phyloP scores from a whole-genome alignment of 2,888 invertebrate genomes.

The Drosophila phalerata region DNA sequence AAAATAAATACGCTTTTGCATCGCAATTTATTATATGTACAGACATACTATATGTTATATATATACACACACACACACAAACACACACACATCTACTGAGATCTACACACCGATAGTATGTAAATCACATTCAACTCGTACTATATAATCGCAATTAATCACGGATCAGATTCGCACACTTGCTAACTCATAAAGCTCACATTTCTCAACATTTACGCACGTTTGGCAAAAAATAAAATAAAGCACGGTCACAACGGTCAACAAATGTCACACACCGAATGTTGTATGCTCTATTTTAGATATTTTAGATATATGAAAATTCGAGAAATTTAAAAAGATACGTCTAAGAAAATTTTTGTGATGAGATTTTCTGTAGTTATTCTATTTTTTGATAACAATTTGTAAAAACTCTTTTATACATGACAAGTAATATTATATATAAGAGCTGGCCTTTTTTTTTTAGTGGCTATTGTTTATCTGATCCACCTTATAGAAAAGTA shows the following conservation, averaged over 20 bases:
- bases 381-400: too few species aligned
- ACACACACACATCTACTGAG: background rate
- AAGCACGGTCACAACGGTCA: constrained; percentile 7
- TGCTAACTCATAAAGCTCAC: constrained; percentile 69
- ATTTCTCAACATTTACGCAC: constrained; percentile 73
- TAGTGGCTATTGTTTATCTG: too few species aligned
- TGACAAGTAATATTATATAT: too few species aligned
- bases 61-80: background rate
- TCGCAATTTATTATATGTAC: constrained; percentile 15
- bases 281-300: constrained; percentile 18
- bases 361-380: too few species aligned
- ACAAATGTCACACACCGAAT: constrained; percentile 15
- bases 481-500: too few species aligned
- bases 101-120: constrained; percentile 9
- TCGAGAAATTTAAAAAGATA: too few species aligned
- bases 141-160: constrained; percentile 55
- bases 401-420: too few species aligned
- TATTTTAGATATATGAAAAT: too few species aligned
- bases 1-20: constrained; percentile 48
- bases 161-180: constrained; percentile 61
- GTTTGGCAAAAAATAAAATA: constrained; percentile 54
- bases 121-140: constrained; percentile 48
- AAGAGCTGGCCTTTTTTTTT: too few species aligned
- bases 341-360: too few species aligned
- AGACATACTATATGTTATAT: background rate